Evolutionary conservation across 2,888 invertebrate genomes (phyloP), one percentile per base, ranked within the genome.

Genomic region (Stenoptilia bipunctidactyla): DNA sequence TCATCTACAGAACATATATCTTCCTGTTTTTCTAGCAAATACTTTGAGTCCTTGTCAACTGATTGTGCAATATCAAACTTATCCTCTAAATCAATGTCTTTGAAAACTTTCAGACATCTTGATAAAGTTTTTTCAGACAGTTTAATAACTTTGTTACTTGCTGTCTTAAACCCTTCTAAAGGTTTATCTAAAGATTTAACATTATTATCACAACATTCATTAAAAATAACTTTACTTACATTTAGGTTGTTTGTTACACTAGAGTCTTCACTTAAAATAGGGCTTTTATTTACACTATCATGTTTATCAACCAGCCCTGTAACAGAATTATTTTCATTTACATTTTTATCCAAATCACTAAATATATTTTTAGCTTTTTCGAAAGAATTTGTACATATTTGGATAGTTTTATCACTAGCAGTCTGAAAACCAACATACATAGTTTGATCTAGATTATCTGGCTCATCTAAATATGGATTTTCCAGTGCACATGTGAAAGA

Each of bases 341-440:
- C 13, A 39, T 47, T 40, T 34, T 46, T 43, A 20, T 45, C 48
- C 30, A 56, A 15, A 40, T 56, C 55, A 37, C 58, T 47, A 30
- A 82, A 51, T 10, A 83, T 48, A 48, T 41, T 61, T 52, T 66
- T 61, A 1, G 79, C 79, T 53, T 64, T 76, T 13, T 43, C 48
- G 50, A 68, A 75, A 9, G 76, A 73, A 9, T 66, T 61, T 34
- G 64, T 56, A 34, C 46, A 50, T 30, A 82, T 55, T 55, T 73
- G 64, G 49, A 80, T 79, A 30, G 70, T 66, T 36, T 68, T 77
- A 46, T 82, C 71, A 46, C 71, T 82, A 13, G 76, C 74, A 30
- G 82, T 80, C 50, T 75, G 79, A 45, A 82, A 82, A 0, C 74
- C 76, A 8, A 80, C 76, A 65, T 59, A 75, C 58, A 79, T 66